Evolutionary conservation across 2,113 vertebrate species (phyloP).

Genomic region (Crypturellus undulatus): DNA sequence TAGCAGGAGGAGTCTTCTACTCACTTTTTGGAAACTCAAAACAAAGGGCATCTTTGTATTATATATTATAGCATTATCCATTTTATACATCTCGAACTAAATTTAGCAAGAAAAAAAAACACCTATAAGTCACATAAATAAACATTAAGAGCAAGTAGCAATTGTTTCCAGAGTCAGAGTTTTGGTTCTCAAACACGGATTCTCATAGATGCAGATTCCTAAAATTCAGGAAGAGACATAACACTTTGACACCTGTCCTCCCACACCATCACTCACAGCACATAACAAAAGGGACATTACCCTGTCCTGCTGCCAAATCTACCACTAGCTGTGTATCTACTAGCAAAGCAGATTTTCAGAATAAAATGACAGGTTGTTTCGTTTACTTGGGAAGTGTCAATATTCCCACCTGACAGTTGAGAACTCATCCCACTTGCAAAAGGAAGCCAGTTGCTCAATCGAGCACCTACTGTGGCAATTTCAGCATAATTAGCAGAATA

Average conservation of each 20-base stretch:
- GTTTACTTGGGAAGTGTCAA: slow-evolving; percentile 50
- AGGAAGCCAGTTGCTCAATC: slow-evolving; percentile 61
- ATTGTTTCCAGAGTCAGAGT: neutral
- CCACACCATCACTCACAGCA: neutral
- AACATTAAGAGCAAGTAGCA: neutral
- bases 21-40: neutral
- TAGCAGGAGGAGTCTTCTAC: neutral
- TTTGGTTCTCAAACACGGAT: neutral
- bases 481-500: slow-evolving; percentile 66
- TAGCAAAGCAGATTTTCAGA: slow-evolving; percentile 12
- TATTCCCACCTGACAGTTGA: slow-evolving; percentile 24
- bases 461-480: slow-evolving; percentile 52
- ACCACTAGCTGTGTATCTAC: neutral
- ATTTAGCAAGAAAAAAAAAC: neutral
- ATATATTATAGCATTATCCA: neutral
- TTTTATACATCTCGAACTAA: neutral
- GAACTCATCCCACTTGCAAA: slow-evolving; percentile 27
- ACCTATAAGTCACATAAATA: neutral
- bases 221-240: neutral
- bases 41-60: neutral
- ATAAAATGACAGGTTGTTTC: neutral
- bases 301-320: slow-evolving; percentile 46
- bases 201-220: slow-evolving; percentile 6
- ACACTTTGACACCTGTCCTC: slow-evolving; percentile 47
- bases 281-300: slow-evolving; percentile 17